Conservation (phyloP, 2,888 invertebrate species). For the Fragum sueziense region DNA sequence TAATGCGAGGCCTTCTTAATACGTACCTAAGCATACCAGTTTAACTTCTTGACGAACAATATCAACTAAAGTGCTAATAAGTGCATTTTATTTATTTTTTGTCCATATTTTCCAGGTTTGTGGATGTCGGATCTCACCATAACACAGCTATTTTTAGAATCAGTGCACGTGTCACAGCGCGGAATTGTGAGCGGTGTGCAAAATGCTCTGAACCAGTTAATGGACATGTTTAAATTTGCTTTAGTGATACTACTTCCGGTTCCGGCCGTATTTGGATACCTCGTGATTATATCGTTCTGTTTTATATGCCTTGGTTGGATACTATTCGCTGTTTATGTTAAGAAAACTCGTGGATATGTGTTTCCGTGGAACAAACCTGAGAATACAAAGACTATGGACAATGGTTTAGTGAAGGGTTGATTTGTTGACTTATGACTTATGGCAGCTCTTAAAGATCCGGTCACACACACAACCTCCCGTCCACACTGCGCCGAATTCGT, state of each 20-base stretch:
- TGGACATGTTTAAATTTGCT: conserved; percentile 82
- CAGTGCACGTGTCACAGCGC: conserved; percentile 80
- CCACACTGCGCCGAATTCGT: too few relatives aligned
- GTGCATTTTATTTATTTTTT: neutral
- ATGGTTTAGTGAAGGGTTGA: neutral
- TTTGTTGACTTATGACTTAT: too few relatives aligned
- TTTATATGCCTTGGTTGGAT: conserved; percentile 64
- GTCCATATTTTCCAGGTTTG: conserved; percentile 76
- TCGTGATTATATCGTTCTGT: conserved; percentile 80
- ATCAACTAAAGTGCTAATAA: too few relatives aligned
- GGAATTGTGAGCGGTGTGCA: conserved; percentile 83
- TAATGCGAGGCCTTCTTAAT: too few relatives aligned
- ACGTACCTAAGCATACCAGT: too few relatives aligned
- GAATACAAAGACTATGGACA: neutral
- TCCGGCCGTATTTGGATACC: conserved; percentile 81
- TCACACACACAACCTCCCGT: too few relatives aligned
- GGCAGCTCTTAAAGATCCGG: too few relatives aligned
- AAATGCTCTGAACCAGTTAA: conserved; percentile 81
- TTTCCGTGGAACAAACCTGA: conserved; percentile 33
- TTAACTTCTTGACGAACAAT: too few relatives aligned
- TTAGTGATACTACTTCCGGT: conserved; percentile 81
- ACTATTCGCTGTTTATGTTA: conserved; percentile 58
- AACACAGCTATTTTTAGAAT: conserved; percentile 83
- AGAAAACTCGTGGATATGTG: conserved; percentile 45
- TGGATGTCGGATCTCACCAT: conserved; percentile 83